Evolutionary conservation across 2,888 invertebrate genomes (phyloP).

Genomic region (Hypomecis atomaria): DNA sequence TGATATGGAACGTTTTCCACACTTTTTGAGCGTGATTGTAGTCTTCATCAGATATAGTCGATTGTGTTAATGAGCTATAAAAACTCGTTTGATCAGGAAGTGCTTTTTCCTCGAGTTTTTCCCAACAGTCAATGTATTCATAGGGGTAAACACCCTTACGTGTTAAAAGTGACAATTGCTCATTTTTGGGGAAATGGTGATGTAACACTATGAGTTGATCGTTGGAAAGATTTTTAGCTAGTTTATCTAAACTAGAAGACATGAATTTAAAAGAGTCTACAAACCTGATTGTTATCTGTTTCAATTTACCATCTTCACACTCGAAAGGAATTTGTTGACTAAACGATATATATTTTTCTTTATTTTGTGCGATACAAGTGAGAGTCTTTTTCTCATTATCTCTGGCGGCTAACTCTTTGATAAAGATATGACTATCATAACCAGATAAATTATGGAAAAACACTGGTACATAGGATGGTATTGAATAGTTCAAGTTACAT

Average conservation of each 20-base stretch:
- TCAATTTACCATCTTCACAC: neutral
- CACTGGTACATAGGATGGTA: slow-evolving; percentile 13
- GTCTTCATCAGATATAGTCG: slow-evolving; percentile 35
- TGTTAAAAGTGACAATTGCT: slow-evolving; percentile 17
- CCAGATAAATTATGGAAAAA: slow-evolving; percentile 24
- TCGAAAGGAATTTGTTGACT: slow-evolving; percentile 1
- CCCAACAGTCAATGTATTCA: slow-evolving; percentile 40
- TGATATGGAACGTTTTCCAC: slow-evolving; percentile 46
- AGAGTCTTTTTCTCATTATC: slow-evolving; percentile 1
- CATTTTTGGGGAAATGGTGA: slow-evolving; percentile 2
- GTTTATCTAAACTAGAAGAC: slow-evolving; percentile 18
- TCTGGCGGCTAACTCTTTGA: slow-evolving; percentile 21
- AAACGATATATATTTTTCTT: slow-evolving; percentile 29
- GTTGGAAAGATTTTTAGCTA: slow-evolving; percentile 12
- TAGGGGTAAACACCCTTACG: slow-evolving; percentile 46
- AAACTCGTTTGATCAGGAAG: slow-evolving; percentile 38
- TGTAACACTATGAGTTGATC: slow-evolving; percentile 16
- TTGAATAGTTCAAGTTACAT: slow-evolving; percentile 14
- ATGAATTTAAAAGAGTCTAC: slow-evolving; percentile 29
- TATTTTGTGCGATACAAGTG: slow-evolving; percentile 17
- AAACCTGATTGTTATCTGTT: slow-evolving; percentile 16
- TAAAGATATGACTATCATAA: slow-evolving; percentile 28
- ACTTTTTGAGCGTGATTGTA: slow-evolving; percentile 46
- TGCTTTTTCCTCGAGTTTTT: slow-evolving; percentile 30
- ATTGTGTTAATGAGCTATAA: slow-evolving; percentile 30